phyloP scores from a whole-genome alignment of 2,113 vertebrate genomes.

The Trochalopteron elliotii region DNA sequence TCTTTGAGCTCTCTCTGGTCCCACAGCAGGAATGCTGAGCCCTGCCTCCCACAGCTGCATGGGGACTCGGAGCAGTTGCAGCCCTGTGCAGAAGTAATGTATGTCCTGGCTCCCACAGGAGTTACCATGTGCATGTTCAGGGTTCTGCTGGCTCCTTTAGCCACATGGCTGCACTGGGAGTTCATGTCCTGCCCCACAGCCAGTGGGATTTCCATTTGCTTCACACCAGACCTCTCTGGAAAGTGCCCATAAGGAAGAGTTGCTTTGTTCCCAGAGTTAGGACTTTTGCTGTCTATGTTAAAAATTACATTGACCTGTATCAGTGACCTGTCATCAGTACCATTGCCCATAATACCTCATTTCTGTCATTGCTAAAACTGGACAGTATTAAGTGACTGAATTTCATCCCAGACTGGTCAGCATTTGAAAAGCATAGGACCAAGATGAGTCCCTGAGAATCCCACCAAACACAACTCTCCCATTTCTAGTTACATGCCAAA shows the following conservation, averaged over 20 bases:
- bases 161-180: fast-evolving
- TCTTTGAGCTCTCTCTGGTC: not conserved
- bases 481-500: not conserved
- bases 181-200: not conserved
- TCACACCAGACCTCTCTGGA: not conserved
- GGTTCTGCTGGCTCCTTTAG: not conserved
- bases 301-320: not conserved
- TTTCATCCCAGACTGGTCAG: not conserved
- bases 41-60: not conserved
- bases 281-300: not conserved
- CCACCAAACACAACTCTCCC: not conserved
- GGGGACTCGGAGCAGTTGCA: not conserved
- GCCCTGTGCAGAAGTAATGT: not conserved
- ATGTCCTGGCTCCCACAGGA: not conserved
- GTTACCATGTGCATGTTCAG: fast-evolving
- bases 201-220: not conserved
- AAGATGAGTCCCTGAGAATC: not conserved
- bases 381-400: not conserved
- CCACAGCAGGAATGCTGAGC: not conserved
- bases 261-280: not conserved
- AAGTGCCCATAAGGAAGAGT: not conserved
- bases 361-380: not conserved
- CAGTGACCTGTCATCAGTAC: not conserved
- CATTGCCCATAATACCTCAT: not conserved
- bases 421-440: not conserved